Evolutionary conservation across 2,797 vertebrate genomes (phyloP), one percentile per base, ranked within the genome.

Genomic region (Tokudaia tokunoshimensis): DNA sequence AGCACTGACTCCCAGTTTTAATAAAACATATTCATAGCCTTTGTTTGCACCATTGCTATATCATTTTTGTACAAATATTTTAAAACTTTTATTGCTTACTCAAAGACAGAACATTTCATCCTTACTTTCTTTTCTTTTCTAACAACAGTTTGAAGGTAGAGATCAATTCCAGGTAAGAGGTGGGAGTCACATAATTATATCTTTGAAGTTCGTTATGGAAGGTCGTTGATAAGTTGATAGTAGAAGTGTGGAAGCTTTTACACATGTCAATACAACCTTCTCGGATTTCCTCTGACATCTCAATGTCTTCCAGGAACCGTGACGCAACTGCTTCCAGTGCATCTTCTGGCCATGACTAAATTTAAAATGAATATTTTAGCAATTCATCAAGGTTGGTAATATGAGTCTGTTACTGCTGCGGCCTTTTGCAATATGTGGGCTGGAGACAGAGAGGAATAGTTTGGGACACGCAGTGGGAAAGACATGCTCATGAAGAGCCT

Each of bases 81-180:
- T 86, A 13, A 96, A 87, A 70, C 3, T 1, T 55, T 59, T 47
- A 88, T 1, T 12, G 76, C 57, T 87, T 94, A 74, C 55, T 84
- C 84, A 93, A 37, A 92, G 97, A 92, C 89, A 44, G 63, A 47
- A 88, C 84, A 74, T 78, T 81, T 92, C 55, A 89, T 86, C 84
- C 99, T 99, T 99, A 99, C 99, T 92, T 97, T 99, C 99, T 98
- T 97, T 99, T 99, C 87, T 98, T 99, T 95, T 99, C 97, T 97
- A 99, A 98, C 91, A 99, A 98, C 47, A 98, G 87, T 98, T 99
- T 99, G 98, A 99, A 99, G 96, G 99, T 99, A 44, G 99, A 99
- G 97, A 99, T 99, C 92, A 99, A 98, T 97, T 99, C 99, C 95
- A 99, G 98, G 96, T 99, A 99, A 15, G 99, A 99, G 78, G 99